These are phyloP conservation scores for Helicolenus hilgendorfi DNA, from an alignment of 2,797 vertebrate genomes.

Conservation along the genomic window DNA sequence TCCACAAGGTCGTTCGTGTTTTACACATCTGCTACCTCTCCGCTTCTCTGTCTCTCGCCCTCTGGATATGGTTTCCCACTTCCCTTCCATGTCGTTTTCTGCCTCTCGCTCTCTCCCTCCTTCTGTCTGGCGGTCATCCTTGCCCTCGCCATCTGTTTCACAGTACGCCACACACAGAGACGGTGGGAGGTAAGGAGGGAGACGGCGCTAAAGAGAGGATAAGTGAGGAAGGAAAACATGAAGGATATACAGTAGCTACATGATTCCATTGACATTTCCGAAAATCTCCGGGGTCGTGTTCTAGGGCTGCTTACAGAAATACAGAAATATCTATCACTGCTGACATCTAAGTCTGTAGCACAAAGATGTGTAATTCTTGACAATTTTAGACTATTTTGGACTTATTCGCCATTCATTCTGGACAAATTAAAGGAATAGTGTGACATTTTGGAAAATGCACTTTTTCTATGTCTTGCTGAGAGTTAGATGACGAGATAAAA, in stretches of 20 bases:
- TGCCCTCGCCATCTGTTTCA: constrained; percentile 87
- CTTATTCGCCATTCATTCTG: not conserved
- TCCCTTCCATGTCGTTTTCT: constrained; percentile 60
- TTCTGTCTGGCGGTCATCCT: constrained; percentile 79
- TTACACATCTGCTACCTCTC: constrained; percentile 82
- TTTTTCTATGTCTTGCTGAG: not conserved
- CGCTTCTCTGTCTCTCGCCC: constrained; percentile 45
- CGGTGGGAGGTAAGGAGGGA: constrained; percentile 40
- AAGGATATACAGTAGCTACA: constrained; percentile 6
- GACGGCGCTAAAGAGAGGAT: constrained; percentile 28
- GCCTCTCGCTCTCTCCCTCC: constrained; percentile 63
- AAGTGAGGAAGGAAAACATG: constrained; percentile 16
- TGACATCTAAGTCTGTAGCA: not conserved
- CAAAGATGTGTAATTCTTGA: not conserved
- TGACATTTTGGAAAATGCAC: not conserved
- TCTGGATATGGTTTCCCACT: constrained; percentile 64
- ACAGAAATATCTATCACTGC: not conserved
- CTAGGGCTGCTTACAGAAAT: not conserved
- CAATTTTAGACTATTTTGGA: not conserved
- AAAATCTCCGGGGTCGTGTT: constrained; percentile 9
- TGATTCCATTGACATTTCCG: not conserved
- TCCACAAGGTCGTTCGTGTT: constrained; percentile 78
- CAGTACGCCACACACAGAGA: constrained; percentile 61
- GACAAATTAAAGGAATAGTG: not conserved
- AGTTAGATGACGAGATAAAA: not conserved